phyloP scores from a whole-genome alignment of 2,888 invertebrate species.

The Ferrisia virgata region DNA sequence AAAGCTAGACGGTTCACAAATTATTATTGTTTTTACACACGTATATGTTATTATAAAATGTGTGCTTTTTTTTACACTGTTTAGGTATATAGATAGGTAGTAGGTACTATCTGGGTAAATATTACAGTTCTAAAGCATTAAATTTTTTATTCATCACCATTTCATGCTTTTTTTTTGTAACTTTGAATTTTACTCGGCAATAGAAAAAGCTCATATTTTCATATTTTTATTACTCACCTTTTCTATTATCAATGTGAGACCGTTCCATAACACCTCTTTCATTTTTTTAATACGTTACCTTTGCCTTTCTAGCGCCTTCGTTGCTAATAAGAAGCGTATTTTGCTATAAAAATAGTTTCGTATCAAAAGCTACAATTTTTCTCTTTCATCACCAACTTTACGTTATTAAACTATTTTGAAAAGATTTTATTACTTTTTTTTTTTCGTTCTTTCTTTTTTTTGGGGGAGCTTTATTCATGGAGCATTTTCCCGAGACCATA shows the following conservation, averaged over 20 bases:
- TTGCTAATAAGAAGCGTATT: conserved; percentile 8
- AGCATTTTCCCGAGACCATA: not conserved
- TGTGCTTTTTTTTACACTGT: not conserved
- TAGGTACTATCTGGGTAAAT: too few species aligned
- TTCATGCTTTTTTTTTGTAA: not conserved
- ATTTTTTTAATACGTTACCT: not conserved
- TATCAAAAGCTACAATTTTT: conserved; percentile 19
- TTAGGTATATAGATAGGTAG: too few species aligned
- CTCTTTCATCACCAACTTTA: conserved; percentile 15
- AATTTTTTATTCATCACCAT: not conserved
- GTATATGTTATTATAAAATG: not conserved
- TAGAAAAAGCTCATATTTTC: conserved; percentile 6
- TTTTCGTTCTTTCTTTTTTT: not conserved
- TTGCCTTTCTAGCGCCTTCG: not conserved
- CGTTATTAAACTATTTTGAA: conserved; percentile 21
- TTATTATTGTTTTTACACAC: not conserved
- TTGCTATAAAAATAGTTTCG: conserved; percentile 10
- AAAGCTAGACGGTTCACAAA: not conserved
- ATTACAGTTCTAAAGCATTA: not conserved
- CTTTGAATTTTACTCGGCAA: not conserved
- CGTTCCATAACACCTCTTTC: not conserved
- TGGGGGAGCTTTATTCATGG: not conserved
- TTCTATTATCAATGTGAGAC: conserved; percentile 1
- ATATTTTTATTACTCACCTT: conserved; percentile 15
- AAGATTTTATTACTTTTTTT: conserved; percentile 29